These are phyloP conservation scores for Neomonachus schauinslandi DNA, from an alignment of 2,113 vertebrate genomes.

Conservation along the genomic window DNA sequence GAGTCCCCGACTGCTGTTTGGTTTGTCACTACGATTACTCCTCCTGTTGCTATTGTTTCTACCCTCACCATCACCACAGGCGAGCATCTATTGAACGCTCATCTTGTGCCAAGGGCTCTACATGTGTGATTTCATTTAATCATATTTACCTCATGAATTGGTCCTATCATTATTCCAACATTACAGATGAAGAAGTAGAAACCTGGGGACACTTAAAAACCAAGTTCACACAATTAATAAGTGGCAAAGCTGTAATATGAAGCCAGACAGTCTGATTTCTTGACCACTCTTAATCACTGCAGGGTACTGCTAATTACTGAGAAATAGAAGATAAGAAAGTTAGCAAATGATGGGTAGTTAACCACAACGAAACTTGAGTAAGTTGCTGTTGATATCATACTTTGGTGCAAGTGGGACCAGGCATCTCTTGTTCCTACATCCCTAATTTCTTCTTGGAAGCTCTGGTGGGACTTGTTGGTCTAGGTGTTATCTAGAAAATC, in stretches of 20 bases:
- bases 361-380: not conserved
- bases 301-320: not conserved
- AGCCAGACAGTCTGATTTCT: not conserved
- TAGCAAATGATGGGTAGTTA: not conserved
- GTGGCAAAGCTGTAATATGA: not conserved
- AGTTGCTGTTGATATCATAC: not conserved
- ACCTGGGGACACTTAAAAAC: not conserved
- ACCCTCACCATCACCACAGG: not conserved
- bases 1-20: not conserved
- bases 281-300: not conserved
- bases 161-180: not conserved
- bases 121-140: not conserved
- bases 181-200: not conserved
- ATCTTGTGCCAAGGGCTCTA: not conserved
- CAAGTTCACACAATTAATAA: not conserved
- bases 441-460: slow-evolving; percentile 5
- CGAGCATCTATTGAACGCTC: not conserved
- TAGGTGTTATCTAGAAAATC: slow-evolving; percentile 8
- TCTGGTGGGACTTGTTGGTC: not conserved
- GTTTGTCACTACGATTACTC: not conserved
- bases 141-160: not conserved
- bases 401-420: not conserved
- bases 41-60: not conserved
- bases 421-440: accelerated
- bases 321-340: not conserved